Percentiles rank a stretch among this genome's conserved stretches.
Conservation (phyloP, 2,113 vertebrate genomes). For the Neomonachus schauinslandi region DNA sequence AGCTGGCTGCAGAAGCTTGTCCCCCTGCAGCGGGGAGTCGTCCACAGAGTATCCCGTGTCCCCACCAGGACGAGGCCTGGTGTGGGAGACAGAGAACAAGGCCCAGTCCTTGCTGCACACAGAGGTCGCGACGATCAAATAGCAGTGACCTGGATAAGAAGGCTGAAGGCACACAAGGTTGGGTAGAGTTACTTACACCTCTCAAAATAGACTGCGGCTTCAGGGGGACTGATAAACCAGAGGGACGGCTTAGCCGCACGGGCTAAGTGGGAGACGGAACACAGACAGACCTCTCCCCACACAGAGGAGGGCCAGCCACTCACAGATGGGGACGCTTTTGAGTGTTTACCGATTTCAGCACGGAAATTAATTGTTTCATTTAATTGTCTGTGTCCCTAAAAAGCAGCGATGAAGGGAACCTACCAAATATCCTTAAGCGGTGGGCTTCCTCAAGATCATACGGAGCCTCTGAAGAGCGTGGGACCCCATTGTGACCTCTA, state of each 20-base stretch:
- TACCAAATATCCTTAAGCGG: not conserved
- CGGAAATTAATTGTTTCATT: not conserved
- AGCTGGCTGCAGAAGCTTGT: not conserved
- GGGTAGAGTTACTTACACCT: conserved; percentile 72
- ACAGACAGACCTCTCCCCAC: not conserved
- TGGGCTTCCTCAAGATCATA: not conserved
- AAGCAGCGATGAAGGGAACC: not conserved
- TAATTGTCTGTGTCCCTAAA: not conserved
- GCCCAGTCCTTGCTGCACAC: not conserved
- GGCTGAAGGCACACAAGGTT: conserved; percentile 47
- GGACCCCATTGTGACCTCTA: not conserved
- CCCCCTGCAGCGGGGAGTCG: fast-evolving
- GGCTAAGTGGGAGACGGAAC: not conserved
- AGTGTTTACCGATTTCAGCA: not conserved
- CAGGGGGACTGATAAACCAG: conserved; percentile 17
- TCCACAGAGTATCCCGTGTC: not conserved
- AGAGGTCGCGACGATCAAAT: conserved; percentile 64
- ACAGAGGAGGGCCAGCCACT: not conserved
- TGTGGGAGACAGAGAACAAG: not conserved
- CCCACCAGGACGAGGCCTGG: not conserved
- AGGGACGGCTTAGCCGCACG: not conserved
- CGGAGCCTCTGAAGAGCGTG: not conserved
- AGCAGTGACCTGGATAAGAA: conserved; percentile 71
- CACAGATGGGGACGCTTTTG: not conserved
- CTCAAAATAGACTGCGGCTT: conserved; percentile 75